A percentile compares a stretch with the other conserved stretches of the same genome.
These are phyloP conservation scores for Porites rus DNA, from an alignment of 92 coral and sea anemone genomes.

Conservation along the genomic window DNA sequence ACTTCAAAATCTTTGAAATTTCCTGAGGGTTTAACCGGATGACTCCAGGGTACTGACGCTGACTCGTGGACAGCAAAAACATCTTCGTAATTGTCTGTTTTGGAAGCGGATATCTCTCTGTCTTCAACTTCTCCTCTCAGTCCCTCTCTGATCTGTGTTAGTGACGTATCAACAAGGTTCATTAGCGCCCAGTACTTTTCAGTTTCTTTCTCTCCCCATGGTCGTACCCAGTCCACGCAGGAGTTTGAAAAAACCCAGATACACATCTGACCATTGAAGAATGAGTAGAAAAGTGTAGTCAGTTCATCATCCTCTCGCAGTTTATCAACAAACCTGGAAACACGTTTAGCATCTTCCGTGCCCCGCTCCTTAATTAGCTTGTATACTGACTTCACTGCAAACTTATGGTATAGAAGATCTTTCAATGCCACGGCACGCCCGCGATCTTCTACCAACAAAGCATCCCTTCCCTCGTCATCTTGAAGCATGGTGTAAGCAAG, in stretches of 20 bases:
- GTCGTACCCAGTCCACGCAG: conserved; percentile 7
- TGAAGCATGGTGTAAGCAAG: conserved; percentile 14
- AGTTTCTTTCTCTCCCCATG: conserved; percentile 5
- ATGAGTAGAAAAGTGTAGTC: conserved; percentile 2
- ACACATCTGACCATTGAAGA: conserved; percentile 5
- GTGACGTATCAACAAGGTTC: neutral
- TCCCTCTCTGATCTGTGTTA: conserved; percentile 5
- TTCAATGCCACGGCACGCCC: conserved; percentile 20
- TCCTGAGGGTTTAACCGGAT: neutral
- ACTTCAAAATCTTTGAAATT: neutral
- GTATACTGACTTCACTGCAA: conserved; percentile 14
- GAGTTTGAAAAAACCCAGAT: neutral
- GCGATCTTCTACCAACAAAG: conserved; percentile 15
- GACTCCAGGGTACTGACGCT: neutral
- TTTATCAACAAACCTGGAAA: neutral
- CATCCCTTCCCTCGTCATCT: neutral
- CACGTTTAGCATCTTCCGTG: neutral
- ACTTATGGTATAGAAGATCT: conserved; percentile 11
- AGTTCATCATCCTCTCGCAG: neutral
- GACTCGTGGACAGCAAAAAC: conserved; percentile 9
- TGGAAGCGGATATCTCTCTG: conserved; percentile 5
- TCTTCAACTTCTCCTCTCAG: neutral
- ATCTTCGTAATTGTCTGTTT: neutral
- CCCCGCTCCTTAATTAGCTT: neutral
- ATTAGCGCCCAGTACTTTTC: neutral